Conservation (phyloP, 1,140 invertebrate species). For the Sipha flava region DNA sequence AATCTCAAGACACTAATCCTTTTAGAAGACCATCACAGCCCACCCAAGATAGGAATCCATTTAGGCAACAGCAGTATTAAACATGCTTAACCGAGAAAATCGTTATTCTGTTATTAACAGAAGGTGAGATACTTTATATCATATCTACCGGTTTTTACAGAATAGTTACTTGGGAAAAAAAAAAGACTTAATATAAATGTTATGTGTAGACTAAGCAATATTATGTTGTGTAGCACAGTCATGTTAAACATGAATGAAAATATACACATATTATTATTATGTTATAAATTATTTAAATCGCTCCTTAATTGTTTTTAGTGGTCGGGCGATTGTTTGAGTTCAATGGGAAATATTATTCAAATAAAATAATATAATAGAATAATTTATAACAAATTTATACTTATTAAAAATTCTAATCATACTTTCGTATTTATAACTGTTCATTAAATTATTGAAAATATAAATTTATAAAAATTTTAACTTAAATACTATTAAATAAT, state of each 20-base stretch:
- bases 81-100: background rate
- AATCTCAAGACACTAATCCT: conserved; percentile 47
- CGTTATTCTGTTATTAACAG: background rate
- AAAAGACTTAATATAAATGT: background rate
- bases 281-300: background rate
- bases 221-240: background rate
- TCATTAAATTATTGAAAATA: no score
- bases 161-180: background rate
- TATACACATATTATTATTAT: background rate
- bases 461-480: no score
- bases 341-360: background rate
- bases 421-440: no score
- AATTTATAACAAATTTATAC: no score
- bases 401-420: no score
- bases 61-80: conserved; percentile 43
- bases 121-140: background rate
- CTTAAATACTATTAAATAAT: no score
- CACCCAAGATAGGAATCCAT: conserved; percentile 45
- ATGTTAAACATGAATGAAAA: background rate
- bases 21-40: conserved; percentile 45
- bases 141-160: background rate
- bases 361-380: background rate
- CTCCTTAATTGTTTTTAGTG: background rate
- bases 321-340: background rate
- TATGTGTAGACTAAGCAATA: conserved; percentile 20